Evolutionary conservation across 2,888 invertebrate species (phyloP), one percentile per base, ranked within the genome.

Genomic region (Noctua pronuba): DNA sequence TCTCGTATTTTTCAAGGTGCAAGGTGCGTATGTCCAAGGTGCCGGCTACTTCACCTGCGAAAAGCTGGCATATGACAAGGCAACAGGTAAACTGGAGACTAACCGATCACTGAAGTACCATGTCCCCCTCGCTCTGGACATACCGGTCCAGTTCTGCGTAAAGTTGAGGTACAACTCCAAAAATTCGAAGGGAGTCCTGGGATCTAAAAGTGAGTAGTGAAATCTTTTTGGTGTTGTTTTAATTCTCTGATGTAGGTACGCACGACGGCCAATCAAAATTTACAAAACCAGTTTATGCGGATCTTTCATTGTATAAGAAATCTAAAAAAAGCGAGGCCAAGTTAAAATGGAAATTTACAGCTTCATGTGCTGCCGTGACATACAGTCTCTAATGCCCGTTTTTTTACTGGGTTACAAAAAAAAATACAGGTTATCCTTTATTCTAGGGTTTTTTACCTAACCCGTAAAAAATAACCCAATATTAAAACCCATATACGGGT

Each of bases 101-200:
- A 97, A 98, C 89, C 96, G 98, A 67, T 98, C 98, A 1, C 97
- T 98, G 97, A 97, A 95, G 70, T 98, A 98, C 90, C 98, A 98
- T 90, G 97, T 97, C 4, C 98, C 98, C 0, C 97, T 98, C 13
- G 97, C 97, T 0, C 97, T 97, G 86, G 98, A 98, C 88, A 98
- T 98, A 84, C 98, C 98, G 0, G 95, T 97, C 0, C 97, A 97
- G 89, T 97, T 98, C 82, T 95, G 97, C 68, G 95, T 98, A 0
- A 96, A 96, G 62, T 96, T 98, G 79, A 94, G 97, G 41, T 97
- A 97, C 87, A 97, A 98, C 89, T 96, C 97, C 46, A 96, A 97
- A 28, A 98, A 98, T 93, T 95, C 97, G 0, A 91, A 95, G 6
- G 98, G 98, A 46, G 97, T 98, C 35, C 92, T 98, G 46, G 97